A percentile compares a stretch with the other conserved stretches of the same genome.
Conservation (phyloP, 2,888 invertebrate genomes). For the Andrena flavipes region DNA sequence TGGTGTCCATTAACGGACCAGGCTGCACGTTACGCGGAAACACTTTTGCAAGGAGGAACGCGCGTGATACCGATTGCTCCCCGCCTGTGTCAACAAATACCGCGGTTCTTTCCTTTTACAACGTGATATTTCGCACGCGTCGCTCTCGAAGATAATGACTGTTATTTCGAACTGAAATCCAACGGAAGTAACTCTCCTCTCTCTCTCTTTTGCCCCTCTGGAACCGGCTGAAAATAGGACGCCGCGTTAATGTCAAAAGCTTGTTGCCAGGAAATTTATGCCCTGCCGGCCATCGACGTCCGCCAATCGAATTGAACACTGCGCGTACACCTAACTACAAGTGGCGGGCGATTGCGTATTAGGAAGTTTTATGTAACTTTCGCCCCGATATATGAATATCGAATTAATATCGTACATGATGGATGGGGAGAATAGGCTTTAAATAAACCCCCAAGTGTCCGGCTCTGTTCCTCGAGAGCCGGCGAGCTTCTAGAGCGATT, state of each 20-base stretch:
- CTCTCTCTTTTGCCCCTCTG: constrained; percentile 44
- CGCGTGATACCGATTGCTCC: not conserved
- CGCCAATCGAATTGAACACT: constrained; percentile 28
- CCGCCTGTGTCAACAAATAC: constrained; percentile 27
- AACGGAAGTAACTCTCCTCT: constrained; percentile 43
- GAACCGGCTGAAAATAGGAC: constrained; percentile 62
- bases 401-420: constrained; percentile 8
- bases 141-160: constrained; percentile 39
- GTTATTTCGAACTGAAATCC: constrained; percentile 48
- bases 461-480: not conserved
- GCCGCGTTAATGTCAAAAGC: constrained; percentile 64
- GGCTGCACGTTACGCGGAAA: no score
- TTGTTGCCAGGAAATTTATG: constrained; percentile 63
- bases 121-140: constrained; percentile 34
- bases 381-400: not conserved
- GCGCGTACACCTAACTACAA: constrained; percentile 12
- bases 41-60: not conserved
- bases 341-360: not conserved
- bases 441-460: not conserved
- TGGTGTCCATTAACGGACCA: not conserved
- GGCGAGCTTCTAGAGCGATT: not conserved
- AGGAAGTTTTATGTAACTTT: constrained; percentile 1
- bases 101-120: constrained; percentile 40
- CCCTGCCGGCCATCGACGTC: constrained; percentile 11
- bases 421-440: constrained; percentile 8